A percentile compares a stretch with the other conserved stretches of the same genome.
Evolutionary conservation across 2,797 vertebrate species (phyloP).

Genomic region (Steatocranus sp.): DNA sequence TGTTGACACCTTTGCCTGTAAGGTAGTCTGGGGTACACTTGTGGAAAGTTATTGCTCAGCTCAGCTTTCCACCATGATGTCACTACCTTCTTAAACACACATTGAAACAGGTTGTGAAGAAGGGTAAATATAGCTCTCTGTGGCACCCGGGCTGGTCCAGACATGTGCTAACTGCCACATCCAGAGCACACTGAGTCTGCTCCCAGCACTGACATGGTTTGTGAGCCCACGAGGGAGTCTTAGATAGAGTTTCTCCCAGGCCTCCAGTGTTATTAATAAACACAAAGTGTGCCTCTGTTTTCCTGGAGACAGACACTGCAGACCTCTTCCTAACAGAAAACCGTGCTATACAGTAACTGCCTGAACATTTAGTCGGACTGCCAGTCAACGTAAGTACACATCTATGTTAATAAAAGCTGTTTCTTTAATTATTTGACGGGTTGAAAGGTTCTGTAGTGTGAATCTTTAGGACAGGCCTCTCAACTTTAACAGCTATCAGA

Average conservation of each 20-base stretch:
- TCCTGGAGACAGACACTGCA: slow-evolving; percentile 45
- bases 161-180: slow-evolving; percentile 23
- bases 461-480: background rate
- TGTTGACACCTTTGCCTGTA: background rate
- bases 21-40: background rate
- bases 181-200: slow-evolving; percentile 23
- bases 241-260: slow-evolving; percentile 62
- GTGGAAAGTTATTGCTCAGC: background rate
- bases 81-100: background rate
- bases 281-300: slow-evolving; percentile 62
- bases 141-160: slow-evolving; percentile 8
- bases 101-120: slow-evolving; percentile 14
- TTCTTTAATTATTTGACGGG: background rate
- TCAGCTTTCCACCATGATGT: background rate
- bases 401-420: background rate
- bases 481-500: background rate
- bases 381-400: slow-evolving; percentile 47
- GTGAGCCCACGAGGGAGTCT: slow-evolving; percentile 30
- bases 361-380: background rate
- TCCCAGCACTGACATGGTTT: slow-evolving; percentile 36
- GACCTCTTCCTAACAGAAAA: slow-evolving; percentile 2
- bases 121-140: slow-evolving; percentile 49
- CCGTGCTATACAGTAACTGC: background rate
- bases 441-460: background rate
- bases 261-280: slow-evolving; percentile 71